Evolutionary conservation across 1,140 invertebrate species (phyloP).

Genomic region (Caenorhabditis inopinata): DNA sequence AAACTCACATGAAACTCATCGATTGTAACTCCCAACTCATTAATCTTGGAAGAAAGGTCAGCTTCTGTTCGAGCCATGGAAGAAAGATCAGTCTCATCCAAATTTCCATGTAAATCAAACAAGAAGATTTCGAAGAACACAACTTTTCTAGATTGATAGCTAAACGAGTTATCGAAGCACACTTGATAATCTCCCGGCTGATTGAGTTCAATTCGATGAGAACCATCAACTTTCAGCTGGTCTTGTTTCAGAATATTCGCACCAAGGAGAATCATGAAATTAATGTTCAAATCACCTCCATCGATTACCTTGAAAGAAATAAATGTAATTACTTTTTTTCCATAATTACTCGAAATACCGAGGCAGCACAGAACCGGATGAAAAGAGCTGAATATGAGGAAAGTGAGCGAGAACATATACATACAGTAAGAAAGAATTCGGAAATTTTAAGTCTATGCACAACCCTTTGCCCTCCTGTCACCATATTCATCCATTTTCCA

Average conservation of each 20-base stretch:
- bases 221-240: conserved; percentile 65
- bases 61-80: conserved; percentile 35
- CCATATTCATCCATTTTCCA: too few relatives aligned
- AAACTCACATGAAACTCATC: conserved; percentile 60
- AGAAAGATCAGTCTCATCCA: conserved; percentile 58
- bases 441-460: too few relatives aligned
- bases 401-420: too few relatives aligned
- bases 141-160: conserved; percentile 66
- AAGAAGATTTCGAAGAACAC: conserved; percentile 67
- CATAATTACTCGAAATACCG: too few relatives aligned
- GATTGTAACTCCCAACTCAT: conserved; percentile 41
- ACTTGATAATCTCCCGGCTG: conserved; percentile 66
- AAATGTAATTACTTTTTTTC: too few relatives aligned
- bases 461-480: too few relatives aligned
- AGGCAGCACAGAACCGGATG: too few relatives aligned
- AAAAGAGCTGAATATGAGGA: too few relatives aligned
- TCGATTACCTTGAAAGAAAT: conserved; percentile 67
- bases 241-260: conserved; percentile 60
- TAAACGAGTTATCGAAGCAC: conserved; percentile 69
- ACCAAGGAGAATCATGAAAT: conserved; percentile 62
- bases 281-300: conserved; percentile 68
- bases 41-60: conserved; percentile 24
- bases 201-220: conserved; percentile 56
- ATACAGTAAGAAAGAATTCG: too few relatives aligned
- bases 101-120: conserved; percentile 57